A percentile compares a stretch with the other conserved stretches of the same genome.
Evolutionary conservation across 2,113 vertebrate genomes (phyloP).

Genomic region (Suricata suricatta): DNA sequence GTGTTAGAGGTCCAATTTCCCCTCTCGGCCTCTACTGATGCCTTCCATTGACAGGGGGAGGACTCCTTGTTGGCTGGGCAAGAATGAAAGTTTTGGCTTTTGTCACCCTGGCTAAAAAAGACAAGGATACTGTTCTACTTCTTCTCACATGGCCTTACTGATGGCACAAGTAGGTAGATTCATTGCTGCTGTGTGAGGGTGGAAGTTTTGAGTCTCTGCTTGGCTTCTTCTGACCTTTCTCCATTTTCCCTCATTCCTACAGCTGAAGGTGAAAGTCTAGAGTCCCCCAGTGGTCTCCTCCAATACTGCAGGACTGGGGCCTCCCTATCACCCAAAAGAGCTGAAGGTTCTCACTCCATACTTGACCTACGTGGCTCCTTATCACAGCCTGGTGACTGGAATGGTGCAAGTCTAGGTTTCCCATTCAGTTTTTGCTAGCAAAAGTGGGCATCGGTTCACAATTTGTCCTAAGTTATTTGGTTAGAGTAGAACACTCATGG

Average conservation of each 20-base stretch:
- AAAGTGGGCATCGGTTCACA: accelerated
- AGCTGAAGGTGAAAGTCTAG: neutral
- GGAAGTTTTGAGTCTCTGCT: neutral
- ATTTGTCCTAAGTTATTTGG: neutral
- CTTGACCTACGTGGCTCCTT: neutral
- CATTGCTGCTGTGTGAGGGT: neutral
- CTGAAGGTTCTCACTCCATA: neutral
- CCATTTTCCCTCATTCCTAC: neutral
- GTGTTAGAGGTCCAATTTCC: neutral
- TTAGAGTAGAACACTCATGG: neutral
- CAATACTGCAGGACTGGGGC: neutral
- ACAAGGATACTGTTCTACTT: neutral
- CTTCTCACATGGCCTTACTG: neutral
- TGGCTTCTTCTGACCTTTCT: neutral
- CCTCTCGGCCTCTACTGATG: neutral
- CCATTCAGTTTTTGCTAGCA: neutral
- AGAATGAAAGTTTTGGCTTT: neutral
- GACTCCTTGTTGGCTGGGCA: neutral
- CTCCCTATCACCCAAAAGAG: neutral
- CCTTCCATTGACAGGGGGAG: neutral
- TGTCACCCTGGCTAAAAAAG: neutral
- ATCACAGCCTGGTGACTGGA: neutral
- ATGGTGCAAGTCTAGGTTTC: neutral
- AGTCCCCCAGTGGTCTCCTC: neutral
- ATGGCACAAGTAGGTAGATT: neutral